Conservation (phyloP, 2,888 invertebrate genomes). For the Parochlus steinenii region DNA sequence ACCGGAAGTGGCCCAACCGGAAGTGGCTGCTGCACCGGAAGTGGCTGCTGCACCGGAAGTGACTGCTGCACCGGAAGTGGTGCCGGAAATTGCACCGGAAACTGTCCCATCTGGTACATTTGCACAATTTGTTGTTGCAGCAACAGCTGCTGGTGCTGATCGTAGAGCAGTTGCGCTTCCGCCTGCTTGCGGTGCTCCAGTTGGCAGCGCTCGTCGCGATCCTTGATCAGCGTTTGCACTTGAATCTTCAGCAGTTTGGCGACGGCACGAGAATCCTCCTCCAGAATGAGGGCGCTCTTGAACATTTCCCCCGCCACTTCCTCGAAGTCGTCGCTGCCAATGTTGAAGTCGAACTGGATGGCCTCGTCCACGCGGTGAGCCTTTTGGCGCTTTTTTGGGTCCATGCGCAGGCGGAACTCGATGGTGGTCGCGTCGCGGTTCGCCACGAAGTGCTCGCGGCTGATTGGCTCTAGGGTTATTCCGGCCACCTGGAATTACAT, state of each 20-base stretch:
- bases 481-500: slow-evolving; percentile 26
- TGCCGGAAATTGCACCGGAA: slow-evolving; percentile 20
- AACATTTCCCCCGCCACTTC: slow-evolving; percentile 92
- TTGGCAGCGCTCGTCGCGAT: slow-evolving; percentile 41
- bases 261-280: slow-evolving; percentile 86
- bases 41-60: slow-evolving; percentile 16
- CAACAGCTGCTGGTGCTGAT: slow-evolving; percentile 4
- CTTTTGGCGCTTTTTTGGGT: slow-evolving; percentile 90
- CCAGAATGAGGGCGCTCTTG: slow-evolving; percentile 84
- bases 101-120: slow-evolving; percentile 19
- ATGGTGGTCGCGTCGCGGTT: slow-evolving; percentile 52
- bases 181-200: slow-evolving; percentile 29
- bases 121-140: slow-evolving; percentile 12
- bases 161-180: slow-evolving; percentile 11
- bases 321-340: slow-evolving; percentile 78
- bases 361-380: slow-evolving; percentile 95
- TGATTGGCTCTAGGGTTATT: slow-evolving; percentile 42
- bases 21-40: slow-evolving; percentile 32
- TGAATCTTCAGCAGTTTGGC: slow-evolving; percentile 83
- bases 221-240: slow-evolving; percentile 32
- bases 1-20: slow-evolving; percentile 23
- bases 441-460: slow-evolving; percentile 44
- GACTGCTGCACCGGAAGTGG: slow-evolving; percentile 25
- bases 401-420: slow-evolving; percentile 84
- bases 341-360: slow-evolving; percentile 95